Base-by-base conservation (phyloP, 2,888 invertebrate species). In the Acrobasis repandana region DNA sequence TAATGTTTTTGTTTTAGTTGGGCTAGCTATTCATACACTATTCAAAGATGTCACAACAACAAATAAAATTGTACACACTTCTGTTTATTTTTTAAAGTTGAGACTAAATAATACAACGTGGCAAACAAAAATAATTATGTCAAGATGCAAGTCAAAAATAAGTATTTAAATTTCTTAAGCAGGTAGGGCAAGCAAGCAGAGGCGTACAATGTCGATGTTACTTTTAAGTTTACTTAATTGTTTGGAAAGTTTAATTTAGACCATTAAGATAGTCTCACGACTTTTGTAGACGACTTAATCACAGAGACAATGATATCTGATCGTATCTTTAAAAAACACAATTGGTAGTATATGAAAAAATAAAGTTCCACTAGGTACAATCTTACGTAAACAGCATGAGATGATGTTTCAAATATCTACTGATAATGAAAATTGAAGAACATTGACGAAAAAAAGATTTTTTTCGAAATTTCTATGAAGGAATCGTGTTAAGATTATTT, bases 231-330 rank as follows among this genome's bases (percentile, higher is more conserved):
- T 34, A 28, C n/a, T 1, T 33, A 34, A 51, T 51, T 50, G 28
- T 20, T 20, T 50, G 14, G 20, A 50, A 28, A 33, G 51, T 33
- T 33, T 4, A 50, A 50, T 20, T 9, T 11, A 33, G 51, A 51
- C 15, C 6, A 5, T 51, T 51, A 28, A 33, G 33, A 51, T 51
- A 34, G 15, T 51, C 34, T 51, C n/a, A 34, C 34, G 33, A 51
- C 11, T 51, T 33, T 15, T 51, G 51, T 33, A 28, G 51, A 51
- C 9, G n/a, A 51, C n/a, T 51, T 51, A 33, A 51, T 28, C n/a
- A 28, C 33, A 28, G 51, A 20, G 28, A 51, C 51, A 51, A 51
- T 34, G n/a, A 34, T 51, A 51, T 33, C 51, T 51, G 38, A 38
- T 38, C 10, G 38, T 14, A 28, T 28, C 28, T 28, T 28, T 28